A percentile compares a stretch with the other conserved stretches of the same genome.
Conservation (phyloP, 2,797 vertebrate species). For the Craterocephalus amniculus region DNA sequence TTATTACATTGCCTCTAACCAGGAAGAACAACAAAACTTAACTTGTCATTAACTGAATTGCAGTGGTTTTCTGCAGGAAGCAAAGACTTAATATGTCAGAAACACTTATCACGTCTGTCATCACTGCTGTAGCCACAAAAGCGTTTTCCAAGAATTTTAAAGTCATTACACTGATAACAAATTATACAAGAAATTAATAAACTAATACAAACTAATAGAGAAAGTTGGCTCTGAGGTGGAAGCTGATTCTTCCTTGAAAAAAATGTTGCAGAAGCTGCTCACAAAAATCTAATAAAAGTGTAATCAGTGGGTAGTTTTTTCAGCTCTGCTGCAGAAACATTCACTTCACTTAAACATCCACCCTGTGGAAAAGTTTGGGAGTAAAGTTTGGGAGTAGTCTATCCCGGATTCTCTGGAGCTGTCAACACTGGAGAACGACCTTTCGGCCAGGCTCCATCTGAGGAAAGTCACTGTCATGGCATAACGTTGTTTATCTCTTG, state of each 20-base stretch:
- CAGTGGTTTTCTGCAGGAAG: neutral
- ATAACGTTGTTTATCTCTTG: neutral
- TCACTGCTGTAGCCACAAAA: neutral
- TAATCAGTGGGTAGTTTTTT: neutral
- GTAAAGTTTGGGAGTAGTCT: neutral
- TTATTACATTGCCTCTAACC: neutral
- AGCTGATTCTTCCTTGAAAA: too few species aligned
- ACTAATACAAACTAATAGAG: neutral
- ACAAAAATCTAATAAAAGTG: too few species aligned
- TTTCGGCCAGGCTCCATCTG: neutral
- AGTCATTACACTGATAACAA: neutral
- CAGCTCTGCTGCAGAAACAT: neutral
- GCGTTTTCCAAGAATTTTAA: neutral
- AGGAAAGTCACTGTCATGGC: neutral
- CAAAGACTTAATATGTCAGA: neutral
- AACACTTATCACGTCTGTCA: neutral
- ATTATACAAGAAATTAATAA: neutral
- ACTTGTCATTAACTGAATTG: neutral
- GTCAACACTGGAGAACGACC: neutral
- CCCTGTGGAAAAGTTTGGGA: too few species aligned
- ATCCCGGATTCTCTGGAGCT: neutral
- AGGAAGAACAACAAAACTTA: neutral
- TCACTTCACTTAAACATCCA: too few species aligned
- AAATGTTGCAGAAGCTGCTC: too few species aligned
- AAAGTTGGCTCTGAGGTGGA: neutral